Conservation (phyloP, 2,888 invertebrate genomes). For the Agelastica alni region DNA sequence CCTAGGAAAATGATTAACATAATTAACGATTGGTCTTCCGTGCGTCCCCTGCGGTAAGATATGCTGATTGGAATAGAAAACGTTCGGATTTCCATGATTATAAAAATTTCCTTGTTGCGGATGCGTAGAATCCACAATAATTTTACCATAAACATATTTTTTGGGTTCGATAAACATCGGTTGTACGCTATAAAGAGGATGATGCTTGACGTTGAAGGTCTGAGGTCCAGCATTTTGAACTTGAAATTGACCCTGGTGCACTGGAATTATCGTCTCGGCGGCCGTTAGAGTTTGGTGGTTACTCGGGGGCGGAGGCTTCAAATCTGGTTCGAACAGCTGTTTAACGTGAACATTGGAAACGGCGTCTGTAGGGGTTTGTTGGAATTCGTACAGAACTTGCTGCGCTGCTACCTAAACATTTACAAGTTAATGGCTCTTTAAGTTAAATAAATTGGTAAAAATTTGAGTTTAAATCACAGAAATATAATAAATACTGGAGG, state of each 20-base stretch:
- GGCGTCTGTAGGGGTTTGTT: conserved; percentile 48
- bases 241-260: conserved; percentile 41
- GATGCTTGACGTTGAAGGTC: conserved; percentile 28
- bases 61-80: conserved; percentile 23
- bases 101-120: conserved; percentile 9
- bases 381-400: conserved; percentile 49
- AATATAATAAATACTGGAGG: no score
- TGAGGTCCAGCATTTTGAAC: conserved; percentile 31
- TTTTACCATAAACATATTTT: conserved; percentile 44
- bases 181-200: conserved; percentile 33
- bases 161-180: conserved; percentile 37
- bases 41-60: conserved; percentile 20
- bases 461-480: no score
- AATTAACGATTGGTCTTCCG: conserved; percentile 11
- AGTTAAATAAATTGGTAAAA: no score
- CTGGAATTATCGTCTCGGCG: conserved; percentile 35
- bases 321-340: conserved; percentile 16
- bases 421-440: no score
- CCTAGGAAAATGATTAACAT: conserved; percentile 18
- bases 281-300: conserved; percentile 4
- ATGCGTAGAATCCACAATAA: conserved; percentile 37
- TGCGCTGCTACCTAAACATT: conserved; percentile 46
- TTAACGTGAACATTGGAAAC: conserved; percentile 48
- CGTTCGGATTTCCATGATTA: conserved; percentile 4
- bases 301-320: conserved; percentile 12